Percentiles rank a stretch among this genome's conserved stretches.
These are phyloP conservation scores for Gadopsis bispinosus DNA, from an alignment of 2,797 vertebrate genomes.

Conservation along the genomic window DNA sequence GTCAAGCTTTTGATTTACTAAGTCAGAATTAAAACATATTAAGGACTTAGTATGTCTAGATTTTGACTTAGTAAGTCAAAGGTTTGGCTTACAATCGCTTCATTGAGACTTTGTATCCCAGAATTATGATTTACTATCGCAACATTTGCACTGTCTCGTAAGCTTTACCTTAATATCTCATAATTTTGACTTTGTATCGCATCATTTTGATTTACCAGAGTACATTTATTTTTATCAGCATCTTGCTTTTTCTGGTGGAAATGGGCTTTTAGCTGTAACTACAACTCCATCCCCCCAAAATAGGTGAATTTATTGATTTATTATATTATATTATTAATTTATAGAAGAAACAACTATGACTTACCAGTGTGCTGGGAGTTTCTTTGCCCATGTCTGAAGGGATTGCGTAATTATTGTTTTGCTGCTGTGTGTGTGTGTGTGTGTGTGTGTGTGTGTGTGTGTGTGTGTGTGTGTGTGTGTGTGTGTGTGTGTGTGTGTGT, in stretches of 20 bases:
- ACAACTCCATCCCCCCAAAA: background rate
- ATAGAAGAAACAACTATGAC: background rate
- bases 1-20: no score
- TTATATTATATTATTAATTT: background rate
- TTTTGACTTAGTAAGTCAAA: no score
- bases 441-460: conserved; percentile 29
- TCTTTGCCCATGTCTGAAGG: background rate
- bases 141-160: no score
- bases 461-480: conserved; percentile 2
- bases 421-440: conserved; percentile 1
- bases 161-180: background rate
- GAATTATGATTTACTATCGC: no score
- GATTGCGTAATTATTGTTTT: no score
- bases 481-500: conserved; percentile 25
- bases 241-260: background rate
- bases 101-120: background rate
- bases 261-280: background rate
- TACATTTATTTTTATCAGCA: background rate
- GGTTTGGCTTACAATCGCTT: background rate
- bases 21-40: background rate
- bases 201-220: background rate
- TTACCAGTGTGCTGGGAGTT: background rate
- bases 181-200: background rate
- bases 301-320: no score
- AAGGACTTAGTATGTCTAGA: no score